Evolutionary conservation across 2,113 vertebrate species (phyloP), one percentile per base, ranked within the genome.

Genomic region (Ciconia boyciana): DNA sequence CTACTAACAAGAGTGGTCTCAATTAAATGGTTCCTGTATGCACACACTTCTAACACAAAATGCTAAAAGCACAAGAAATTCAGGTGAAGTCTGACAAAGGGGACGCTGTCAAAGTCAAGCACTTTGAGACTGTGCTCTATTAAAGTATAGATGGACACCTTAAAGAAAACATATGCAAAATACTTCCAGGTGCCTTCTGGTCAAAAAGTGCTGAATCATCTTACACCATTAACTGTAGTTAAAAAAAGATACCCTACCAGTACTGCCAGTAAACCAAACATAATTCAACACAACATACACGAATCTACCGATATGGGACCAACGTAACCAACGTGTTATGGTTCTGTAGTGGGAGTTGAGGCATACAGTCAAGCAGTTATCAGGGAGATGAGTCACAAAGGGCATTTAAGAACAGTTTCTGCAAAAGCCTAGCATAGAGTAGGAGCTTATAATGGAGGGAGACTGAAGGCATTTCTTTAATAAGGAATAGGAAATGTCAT

Each of bases 281-380:
- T 16, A 44, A 44, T 48, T 80, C 29, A 55, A 32, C 0, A 0
- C 34, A 80, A 44, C 3, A 9, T 7, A 81, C 9, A 16, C 1
- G 0, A 26, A 41, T 69, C 49, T 71, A 66, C 34, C 1, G 4
- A 36, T 17, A 48, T 0, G 0, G 9, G 16, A 86, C 11, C 39
- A 55, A 31, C 0, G 0, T 41, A 71, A 60, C 31, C 25, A 54
- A 14, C 0, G 2, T 12, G 19, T 31, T 43, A 8, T 2, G 2
- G 24, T 36, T 34, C 58, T 24, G n/a, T 2, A 72, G 22, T 12
- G 28, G 44, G 61, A 69, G 31, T 0, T 52, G 36, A 90, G n/a
- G 34, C 25, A 32, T 1, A 41, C 6, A n/a, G 29, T 36, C 11
- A 81, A 72, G 61, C 31, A 79, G 9, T 28, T 62, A 51, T 19